These are phyloP conservation scores for Propithecus deckenii DNA, from an alignment of 2,797 vertebrate genomes.

Conservation along the genomic window DNA sequence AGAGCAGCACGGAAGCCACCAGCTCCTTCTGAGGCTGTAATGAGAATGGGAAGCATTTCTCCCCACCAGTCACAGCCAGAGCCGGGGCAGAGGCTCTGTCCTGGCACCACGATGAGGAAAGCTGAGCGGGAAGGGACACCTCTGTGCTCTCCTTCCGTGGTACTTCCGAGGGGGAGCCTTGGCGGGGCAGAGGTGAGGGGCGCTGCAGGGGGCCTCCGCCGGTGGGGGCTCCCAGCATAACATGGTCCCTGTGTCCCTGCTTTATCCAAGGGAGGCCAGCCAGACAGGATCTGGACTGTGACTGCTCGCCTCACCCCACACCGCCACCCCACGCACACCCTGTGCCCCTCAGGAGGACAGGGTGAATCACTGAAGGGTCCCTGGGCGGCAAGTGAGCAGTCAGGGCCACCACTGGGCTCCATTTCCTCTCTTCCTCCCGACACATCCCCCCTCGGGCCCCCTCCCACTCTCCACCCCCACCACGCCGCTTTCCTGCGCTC, in stretches of 20 bases:
- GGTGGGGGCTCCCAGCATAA: not conserved
- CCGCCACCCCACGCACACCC: not conserved
- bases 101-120: not conserved
- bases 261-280: not conserved
- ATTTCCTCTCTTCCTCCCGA: not conserved
- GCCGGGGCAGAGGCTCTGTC: not conserved
- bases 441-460: not conserved
- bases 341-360: not conserved
- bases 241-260: not conserved
- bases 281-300: not conserved
- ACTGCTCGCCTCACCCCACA: fast-evolving
- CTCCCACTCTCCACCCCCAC: not conserved
- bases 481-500: not conserved
- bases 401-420: not conserved
- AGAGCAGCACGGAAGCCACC: not conserved
- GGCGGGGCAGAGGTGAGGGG: no score
- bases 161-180: not conserved
- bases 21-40: not conserved
- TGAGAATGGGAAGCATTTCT: not conserved
- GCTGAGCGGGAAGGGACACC: not conserved
- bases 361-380: conserved; percentile 8
- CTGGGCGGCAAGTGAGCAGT: not conserved
- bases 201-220: not conserved
- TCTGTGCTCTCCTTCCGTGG: not conserved
- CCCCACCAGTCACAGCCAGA: not conserved